Evolutionary conservation across 2,888 invertebrate species (phyloP).

Genomic region (Trachelus stipa): DNA sequence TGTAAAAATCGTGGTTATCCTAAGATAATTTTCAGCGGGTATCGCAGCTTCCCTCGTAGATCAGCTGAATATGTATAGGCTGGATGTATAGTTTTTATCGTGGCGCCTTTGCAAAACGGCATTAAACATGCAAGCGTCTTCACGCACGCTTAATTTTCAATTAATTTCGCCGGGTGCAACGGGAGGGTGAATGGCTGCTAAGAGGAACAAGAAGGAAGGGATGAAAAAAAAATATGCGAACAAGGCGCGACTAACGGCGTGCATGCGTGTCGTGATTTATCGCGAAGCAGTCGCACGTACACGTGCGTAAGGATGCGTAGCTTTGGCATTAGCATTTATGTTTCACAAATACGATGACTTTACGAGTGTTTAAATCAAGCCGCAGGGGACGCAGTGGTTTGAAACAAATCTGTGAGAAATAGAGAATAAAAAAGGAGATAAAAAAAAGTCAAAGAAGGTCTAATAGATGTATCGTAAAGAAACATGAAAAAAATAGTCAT

Average conservation of each 20-base stretch:
- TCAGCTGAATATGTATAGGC: background rate
- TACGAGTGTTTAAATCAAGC: slow-evolving; percentile 41
- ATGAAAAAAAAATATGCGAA: slow-evolving; percentile 45
- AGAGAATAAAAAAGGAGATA: background rate
- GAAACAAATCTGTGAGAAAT: background rate
- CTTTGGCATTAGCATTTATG: slow-evolving; percentile 47
- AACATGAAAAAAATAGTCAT: background rate
- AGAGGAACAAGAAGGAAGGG: slow-evolving; percentile 8
- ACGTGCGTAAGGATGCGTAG: slow-evolving; percentile 14
- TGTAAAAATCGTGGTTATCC: background rate
- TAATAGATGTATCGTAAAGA: background rate
- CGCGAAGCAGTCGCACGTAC: slow-evolving; percentile 33
- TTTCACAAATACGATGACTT: slow-evolving; percentile 43
- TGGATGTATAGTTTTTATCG: background rate
- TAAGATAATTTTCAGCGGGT: background rate
- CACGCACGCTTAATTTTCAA: slow-evolving; percentile 51
- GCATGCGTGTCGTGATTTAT: slow-evolving; percentile 50
- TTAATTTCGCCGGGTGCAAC: slow-evolving; percentile 43
- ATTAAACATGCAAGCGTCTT: slow-evolving; percentile 26
- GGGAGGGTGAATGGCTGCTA: background rate
- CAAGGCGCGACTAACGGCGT: slow-evolving; percentile 49
- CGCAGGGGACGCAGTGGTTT: background rate
- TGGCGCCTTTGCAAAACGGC: slow-evolving; percentile 21
- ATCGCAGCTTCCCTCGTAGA: background rate
- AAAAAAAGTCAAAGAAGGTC: background rate